A percentile compares a stretch with the other conserved stretches of the same genome.
Conservation (phyloP, 2,797 vertebrate species). For the Carduelis carduelis region DNA sequence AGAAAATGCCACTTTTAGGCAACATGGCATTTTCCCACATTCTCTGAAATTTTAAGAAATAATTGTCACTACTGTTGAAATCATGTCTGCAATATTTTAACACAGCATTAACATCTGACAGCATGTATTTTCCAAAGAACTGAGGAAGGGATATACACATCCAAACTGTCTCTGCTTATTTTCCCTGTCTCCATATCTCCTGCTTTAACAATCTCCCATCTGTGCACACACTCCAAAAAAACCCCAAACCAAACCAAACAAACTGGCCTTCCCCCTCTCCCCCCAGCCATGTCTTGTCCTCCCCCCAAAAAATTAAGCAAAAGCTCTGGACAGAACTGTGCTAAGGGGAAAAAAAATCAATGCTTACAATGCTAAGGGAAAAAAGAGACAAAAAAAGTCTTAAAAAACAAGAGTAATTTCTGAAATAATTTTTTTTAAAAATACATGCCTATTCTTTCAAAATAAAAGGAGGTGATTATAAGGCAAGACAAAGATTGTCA, state of each 20-base stretch:
- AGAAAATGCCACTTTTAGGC: not conserved
- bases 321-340: not conserved
- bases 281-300: not conserved
- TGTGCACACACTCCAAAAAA: not conserved
- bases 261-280: accelerated
- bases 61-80: not conserved
- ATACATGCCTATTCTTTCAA: not conserved
- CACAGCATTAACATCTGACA: not conserved
- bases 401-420: not conserved
- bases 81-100: not conserved
- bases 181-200: not conserved
- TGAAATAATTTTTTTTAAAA: not conserved
- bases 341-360: not conserved
- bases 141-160: not conserved
- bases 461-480: not conserved
- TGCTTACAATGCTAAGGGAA: not conserved
- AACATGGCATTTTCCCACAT: not conserved
- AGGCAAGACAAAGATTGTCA: not conserved
- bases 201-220: not conserved
- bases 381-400: not conserved
- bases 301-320: accelerated
- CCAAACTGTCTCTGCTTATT: not conserved
- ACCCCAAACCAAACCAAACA: not conserved
- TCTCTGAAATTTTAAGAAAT: not conserved
- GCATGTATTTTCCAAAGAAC: not conserved